phyloP scores from a whole-genome alignment of 1,140 invertebrate genomes.

The Sesamia nonagrioides region DNA sequence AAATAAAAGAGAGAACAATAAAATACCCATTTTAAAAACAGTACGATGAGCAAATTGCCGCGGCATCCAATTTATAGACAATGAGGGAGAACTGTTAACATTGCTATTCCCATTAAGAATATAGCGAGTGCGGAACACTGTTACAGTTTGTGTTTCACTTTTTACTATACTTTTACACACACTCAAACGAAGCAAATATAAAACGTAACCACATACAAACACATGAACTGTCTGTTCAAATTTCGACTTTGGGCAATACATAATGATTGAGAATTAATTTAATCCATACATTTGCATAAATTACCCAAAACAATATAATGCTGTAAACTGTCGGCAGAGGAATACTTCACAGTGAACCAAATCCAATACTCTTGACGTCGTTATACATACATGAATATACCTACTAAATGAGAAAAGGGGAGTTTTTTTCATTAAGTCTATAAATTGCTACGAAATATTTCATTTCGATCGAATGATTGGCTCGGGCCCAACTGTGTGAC shows the following conservation, averaged over 20 bases:
- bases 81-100: slow-evolving; percentile 77
- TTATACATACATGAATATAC: slow-evolving; percentile 51
- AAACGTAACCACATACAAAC: neutral
- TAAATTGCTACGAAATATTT: slow-evolving; percentile 71
- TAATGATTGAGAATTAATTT: slow-evolving; percentile 18
- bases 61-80: slow-evolving; percentile 75
- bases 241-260: neutral
- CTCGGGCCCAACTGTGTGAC: slow-evolving; percentile 73
- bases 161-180: slow-evolving; percentile 13
- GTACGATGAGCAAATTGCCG: slow-evolving; percentile 76
- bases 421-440: slow-evolving; percentile 64
- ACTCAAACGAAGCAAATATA: slow-evolving; percentile 20
- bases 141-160: slow-evolving; percentile 44
- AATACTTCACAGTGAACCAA: slow-evolving; percentile 38
- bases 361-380: slow-evolving; percentile 21
- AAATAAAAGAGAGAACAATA: slow-evolving; percentile 82
- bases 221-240: neutral
- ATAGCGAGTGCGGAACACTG: slow-evolving; percentile 60
- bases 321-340: slow-evolving; percentile 30
- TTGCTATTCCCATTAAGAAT: slow-evolving; percentile 66
- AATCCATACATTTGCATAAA: slow-evolving; percentile 41
- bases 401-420: slow-evolving; percentile 61
- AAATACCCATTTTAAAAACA: slow-evolving; percentile 78
- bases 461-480: slow-evolving; percentile 81
- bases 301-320: slow-evolving; percentile 29